These are phyloP conservation scores for Pseudachorutes palmiensis DNA, from an alignment of 1,140 invertebrate species.

Conservation along the genomic window DNA sequence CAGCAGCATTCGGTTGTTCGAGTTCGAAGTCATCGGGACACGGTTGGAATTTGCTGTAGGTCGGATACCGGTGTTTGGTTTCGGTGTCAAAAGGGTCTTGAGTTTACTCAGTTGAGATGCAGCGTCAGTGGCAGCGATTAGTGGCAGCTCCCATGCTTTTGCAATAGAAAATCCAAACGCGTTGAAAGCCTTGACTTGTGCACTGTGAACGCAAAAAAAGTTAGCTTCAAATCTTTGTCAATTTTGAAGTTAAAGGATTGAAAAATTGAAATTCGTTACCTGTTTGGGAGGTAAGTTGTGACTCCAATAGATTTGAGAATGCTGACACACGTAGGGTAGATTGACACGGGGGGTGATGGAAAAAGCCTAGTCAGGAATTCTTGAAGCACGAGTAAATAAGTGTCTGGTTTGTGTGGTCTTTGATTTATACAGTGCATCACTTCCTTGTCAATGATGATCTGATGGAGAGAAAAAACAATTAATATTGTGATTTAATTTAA, in stretches of 20 bases:
- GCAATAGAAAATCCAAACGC: slow-evolving; percentile 24
- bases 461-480: background rate
- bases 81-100: slow-evolving; percentile 16
- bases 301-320: slow-evolving; percentile 22
- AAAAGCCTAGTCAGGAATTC: slow-evolving; percentile 30
- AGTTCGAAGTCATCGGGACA: background rate
- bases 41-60: background rate
- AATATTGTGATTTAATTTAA: background rate
- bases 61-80: background rate
- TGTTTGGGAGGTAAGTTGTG: slow-evolving; percentile 26
- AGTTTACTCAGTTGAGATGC: slow-evolving; percentile 7
- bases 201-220: slow-evolving; percentile 20
- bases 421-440: slow-evolving; percentile 30
- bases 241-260: background rate
- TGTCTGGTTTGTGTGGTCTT: slow-evolving; percentile 22
- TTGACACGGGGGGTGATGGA: slow-evolving; percentile 20
- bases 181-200: slow-evolving; percentile 23
- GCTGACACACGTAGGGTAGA: slow-evolving; percentile 29
- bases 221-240: slow-evolving; percentile 6
- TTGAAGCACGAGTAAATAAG: slow-evolving; percentile 22
- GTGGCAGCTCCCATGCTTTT: slow-evolving; percentile 24
- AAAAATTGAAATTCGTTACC: slow-evolving; percentile 15
- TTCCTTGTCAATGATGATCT: slow-evolving; percentile 30
- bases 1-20: too few relatives aligned
- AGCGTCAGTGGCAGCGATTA: slow-evolving; percentile 25